Evolutionary conservation across 2,113 vertebrate genomes (phyloP), one percentile per base, ranked within the genome.

Genomic region (Oreotrochilus melanogaster): DNA sequence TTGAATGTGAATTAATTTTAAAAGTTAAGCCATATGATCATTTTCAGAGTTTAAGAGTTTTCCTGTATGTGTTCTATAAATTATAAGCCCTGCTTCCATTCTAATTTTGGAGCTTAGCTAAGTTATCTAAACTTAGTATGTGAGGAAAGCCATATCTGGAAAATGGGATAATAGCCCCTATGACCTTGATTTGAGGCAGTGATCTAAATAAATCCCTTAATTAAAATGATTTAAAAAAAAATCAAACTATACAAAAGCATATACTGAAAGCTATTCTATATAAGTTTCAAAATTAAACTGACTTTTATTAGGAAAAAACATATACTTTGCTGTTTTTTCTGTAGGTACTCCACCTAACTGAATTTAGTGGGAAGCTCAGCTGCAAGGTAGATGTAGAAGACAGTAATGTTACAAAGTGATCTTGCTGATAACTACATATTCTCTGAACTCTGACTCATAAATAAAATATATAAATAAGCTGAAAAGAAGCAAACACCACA

Each of bases 401-500:
- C 31, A 35, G 19, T 54, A 15, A 84, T 50, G 50, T 79, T 86
- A 82, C 65, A 42, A 91, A 81, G 50, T 58, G 64, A 88, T 76
- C 64, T 93, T 82, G 66, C 23, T 82, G 57, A 30, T 85, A 87
- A 81, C 42, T 51, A 22, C 1, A 3, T 23, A 24, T 89, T 47
- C 71, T 50, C 78, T 88, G 74, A 89, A 79, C 74, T 76, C 54
- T 82, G 87, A n/a, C 78, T 86, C 62, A 62, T 27, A 70, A 73
- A 73, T 35, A 2, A 31, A 25, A 85, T 31, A 33, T 22, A 76
- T n/a, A 67, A 91, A 91, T 62, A 95, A 91, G 58, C 84, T 89
- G 57, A 82, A 88, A 88, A 88, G 50, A 91, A 79, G 30, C 45
- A 96, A 93, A 69, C 31, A 58, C 18, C 48, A 61, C 84, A 71